A percentile compares a stretch with the other conserved stretches of the same genome.
These are phyloP conservation scores for Frankliniella intonsa DNA, from an alignment of 2,888 invertebrate species.

Conservation along the genomic window DNA sequence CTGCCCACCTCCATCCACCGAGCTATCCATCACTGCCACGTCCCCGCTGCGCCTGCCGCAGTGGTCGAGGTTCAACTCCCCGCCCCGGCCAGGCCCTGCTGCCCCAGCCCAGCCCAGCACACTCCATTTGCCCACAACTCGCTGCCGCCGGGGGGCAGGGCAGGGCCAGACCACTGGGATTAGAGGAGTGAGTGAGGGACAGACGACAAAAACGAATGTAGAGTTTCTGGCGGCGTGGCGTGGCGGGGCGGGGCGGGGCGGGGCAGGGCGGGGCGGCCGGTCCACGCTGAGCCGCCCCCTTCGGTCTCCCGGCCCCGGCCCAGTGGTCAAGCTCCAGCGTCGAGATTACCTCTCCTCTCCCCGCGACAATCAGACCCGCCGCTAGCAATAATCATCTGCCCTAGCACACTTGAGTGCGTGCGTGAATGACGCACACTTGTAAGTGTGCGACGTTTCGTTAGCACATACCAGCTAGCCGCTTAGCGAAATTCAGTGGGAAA, in stretches of 20 bases:
- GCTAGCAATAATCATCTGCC: not conserved
- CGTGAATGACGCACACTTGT: no score
- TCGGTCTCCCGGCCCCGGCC: no score
- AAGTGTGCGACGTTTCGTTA: no score
- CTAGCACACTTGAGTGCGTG: no score
- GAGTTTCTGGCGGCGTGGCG: not conserved
- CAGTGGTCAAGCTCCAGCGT: no score
- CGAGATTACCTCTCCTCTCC: not conserved
- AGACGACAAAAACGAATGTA: not conserved
- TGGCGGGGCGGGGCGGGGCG: no score
- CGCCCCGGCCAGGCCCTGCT: not conserved
- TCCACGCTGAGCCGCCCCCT: no score
- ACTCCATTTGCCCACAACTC: constrained; percentile 19
- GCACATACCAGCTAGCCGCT: no score
- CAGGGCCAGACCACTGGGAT: not conserved
- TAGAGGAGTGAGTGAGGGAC: not conserved
- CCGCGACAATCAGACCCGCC: not conserved
- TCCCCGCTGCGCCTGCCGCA: not conserved
- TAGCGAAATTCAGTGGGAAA: no score
- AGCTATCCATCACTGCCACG: constrained; percentile 17
- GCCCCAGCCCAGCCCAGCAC: not conserved
- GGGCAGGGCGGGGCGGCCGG: no score
- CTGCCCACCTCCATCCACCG: constrained; percentile 8
- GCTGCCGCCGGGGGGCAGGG: not conserved
- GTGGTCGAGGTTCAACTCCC: constrained; percentile 6